Percentiles rank a stretch among this genome's conserved stretches.
Conservation (phyloP, 2,888 invertebrate genomes). For the Lomographa bimaculata region DNA sequence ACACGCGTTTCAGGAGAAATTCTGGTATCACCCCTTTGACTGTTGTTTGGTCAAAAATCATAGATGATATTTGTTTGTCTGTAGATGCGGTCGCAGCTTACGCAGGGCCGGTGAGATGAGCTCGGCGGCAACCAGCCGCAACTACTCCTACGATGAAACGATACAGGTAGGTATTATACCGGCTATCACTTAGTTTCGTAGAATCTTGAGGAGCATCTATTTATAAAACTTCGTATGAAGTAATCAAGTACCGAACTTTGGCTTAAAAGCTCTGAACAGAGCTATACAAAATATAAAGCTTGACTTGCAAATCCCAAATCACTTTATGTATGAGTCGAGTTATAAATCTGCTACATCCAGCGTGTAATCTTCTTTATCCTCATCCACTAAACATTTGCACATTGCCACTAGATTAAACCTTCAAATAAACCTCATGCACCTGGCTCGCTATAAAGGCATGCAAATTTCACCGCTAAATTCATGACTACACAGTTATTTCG, state of each 20-base stretch:
- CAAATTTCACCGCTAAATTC: conserved; percentile 36
- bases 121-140: conserved; percentile 61
- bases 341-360: background rate
- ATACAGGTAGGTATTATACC: conserved; percentile 64
- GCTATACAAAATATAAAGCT: no score
- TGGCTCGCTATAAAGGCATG: conserved; percentile 22
- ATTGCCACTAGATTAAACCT: conserved; percentile 6
- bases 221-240: no score
- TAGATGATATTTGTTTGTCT: no score
- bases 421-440: conserved; percentile 19
- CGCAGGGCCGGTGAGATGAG: conserved; percentile 70
- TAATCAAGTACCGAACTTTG: no score
- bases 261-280: no score
- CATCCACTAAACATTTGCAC: conserved; percentile 1
- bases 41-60: no score
- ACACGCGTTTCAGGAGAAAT: no score
- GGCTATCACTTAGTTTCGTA: no score
- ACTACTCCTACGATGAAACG: conserved; percentile 76
- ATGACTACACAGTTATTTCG: conserved; percentile 39
- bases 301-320: no score
- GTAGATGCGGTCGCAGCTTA: conserved; percentile 66
- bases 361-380: background rate
- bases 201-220: no score
- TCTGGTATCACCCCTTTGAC: no score
- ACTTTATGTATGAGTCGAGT: no score